Conservation (phyloP, 2,113 vertebrate species). For the Labeo catla region DNA sequence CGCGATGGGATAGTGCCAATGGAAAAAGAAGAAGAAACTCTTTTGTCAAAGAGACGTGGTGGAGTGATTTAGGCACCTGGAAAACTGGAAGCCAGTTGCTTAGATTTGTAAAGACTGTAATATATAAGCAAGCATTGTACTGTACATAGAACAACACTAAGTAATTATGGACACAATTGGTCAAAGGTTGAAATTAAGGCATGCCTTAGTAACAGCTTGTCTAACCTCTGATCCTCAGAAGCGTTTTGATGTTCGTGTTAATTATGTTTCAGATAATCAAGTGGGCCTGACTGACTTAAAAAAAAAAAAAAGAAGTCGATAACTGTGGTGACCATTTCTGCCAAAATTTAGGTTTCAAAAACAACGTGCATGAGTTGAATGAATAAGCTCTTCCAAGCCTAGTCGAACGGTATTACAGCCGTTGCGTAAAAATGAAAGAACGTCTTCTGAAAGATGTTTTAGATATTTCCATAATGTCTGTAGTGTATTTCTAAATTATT, state of each 20-base stretch:
- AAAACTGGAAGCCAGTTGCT: slow-evolving; percentile 23
- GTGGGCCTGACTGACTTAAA: slow-evolving; percentile 6
- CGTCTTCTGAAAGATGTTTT: slow-evolving; percentile 61
- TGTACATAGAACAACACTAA: slow-evolving; percentile 39
- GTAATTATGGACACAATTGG: slow-evolving; percentile 46
- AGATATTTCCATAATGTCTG: slow-evolving; percentile 57
- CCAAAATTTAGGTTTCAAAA: slow-evolving; percentile 58
- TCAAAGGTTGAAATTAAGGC: slow-evolving; percentile 44
- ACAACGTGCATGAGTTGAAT: slow-evolving; percentile 71
- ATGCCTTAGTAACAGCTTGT: slow-evolving; percentile 44
- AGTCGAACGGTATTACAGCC: slow-evolving; percentile 57
- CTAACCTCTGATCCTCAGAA: slow-evolving; percentile 41
- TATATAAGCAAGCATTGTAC: slow-evolving; percentile 42
- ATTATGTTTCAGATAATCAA: slow-evolving; percentile 43
- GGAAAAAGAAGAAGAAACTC: slow-evolving; percentile 13
- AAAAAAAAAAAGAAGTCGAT: not conserved
- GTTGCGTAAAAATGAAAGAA: slow-evolving; percentile 54
- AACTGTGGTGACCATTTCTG: slow-evolving; percentile 36
- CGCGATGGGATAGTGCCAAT: slow-evolving; percentile 24
- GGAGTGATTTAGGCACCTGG: not conserved
- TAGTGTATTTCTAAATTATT: slow-evolving; percentile 71
- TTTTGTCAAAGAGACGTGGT: not conserved
- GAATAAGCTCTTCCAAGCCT: slow-evolving; percentile 70
- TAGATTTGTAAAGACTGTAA: slow-evolving; percentile 40
- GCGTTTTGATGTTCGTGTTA: slow-evolving; percentile 47